Base-by-base conservation (phyloP, 2,888 invertebrate species). In the Lithophane socia region DNA sequence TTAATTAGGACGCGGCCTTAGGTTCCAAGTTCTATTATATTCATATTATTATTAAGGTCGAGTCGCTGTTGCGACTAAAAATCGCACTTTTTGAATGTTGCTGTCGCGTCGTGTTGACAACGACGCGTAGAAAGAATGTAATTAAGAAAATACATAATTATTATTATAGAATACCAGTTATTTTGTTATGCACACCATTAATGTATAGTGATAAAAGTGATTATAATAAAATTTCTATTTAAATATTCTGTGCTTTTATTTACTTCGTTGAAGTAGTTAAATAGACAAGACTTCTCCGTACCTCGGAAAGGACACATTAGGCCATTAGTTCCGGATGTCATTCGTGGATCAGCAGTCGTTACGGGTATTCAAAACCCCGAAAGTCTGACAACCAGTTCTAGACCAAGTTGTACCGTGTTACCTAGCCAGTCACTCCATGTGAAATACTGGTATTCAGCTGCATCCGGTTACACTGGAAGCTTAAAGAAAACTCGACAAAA, bases 191-290 rank as follows among this genome's bases (percentile, higher is more conserved):
- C 90, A 90, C 88, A 90, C 79, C 80, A 88, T 88, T 87, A 88
- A 89, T 90, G 86, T 91, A 87, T 87, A 85, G 85, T 86, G 89
- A 90, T 88, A 90, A 91, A 90, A 91, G 88, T 90, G 87, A 91
- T 88, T 84, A 91, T 89, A 90, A 37, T 37, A 37, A 37, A 88
- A 88, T 90, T 91, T 91, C 24, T 91, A 88, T 87, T 86, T 80
- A 81, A 82, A 77, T 24, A 52, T 24, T 67, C 68, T 64, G 10
- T 67, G 66, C 75, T 68, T 78, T 80, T 72, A 70, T 66, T 73
- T 70, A 71, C 47, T 61, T 42, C 0, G 24, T 63, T 66, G n/a
- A 16, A 68, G 29, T 4, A 16, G 37, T 42, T 73, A 12, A 47
- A 47, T 24, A 66, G 18, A 13, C 13, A 29, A 67, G 12, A 13